These are phyloP conservation scores for Drosophila carrolli DNA, from an alignment of 1,140 invertebrate species.

Conservation along the genomic window DNA sequence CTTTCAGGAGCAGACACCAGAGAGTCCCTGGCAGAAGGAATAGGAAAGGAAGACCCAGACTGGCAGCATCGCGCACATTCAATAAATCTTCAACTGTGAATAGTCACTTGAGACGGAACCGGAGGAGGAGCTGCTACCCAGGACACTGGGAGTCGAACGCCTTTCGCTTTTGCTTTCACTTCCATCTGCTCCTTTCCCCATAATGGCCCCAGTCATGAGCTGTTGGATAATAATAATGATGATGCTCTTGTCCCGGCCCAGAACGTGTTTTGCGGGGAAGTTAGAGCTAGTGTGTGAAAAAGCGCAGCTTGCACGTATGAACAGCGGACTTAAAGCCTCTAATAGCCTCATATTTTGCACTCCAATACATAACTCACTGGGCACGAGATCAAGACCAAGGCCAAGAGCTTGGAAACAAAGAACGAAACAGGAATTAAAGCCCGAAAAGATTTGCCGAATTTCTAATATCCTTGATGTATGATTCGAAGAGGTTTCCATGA, in stretches of 20 bases:
- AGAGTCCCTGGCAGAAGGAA: conserved; percentile 11
- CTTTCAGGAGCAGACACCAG: conserved; percentile 55
- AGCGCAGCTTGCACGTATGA: conserved; percentile 75
- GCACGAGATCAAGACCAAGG: conserved; percentile 40
- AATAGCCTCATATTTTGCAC: conserved; percentile 70
- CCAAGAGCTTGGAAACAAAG: conserved; percentile 37
- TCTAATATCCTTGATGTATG: background rate
- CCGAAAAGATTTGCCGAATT: background rate
- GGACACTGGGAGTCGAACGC: conserved; percentile 41
- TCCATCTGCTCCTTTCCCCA: conserved; percentile 39
- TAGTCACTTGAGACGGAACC: conserved; percentile 73
- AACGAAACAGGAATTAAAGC: conserved; percentile 18
- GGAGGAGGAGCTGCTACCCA: conserved; percentile 15
- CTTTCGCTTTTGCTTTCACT: conserved; percentile 76
- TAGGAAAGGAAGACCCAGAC: conserved; percentile 20
- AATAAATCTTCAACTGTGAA: conserved; percentile 78
- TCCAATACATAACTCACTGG: conserved; percentile 59
- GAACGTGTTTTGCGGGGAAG: conserved; percentile 11
- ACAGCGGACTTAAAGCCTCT: conserved; percentile 52
- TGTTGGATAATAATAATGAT: conserved; percentile 58
- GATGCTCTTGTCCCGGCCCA: conserved; percentile 27
- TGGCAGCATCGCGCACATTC: conserved; percentile 68
- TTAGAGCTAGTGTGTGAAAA: conserved; percentile 63
- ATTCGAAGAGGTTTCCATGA: background rate
- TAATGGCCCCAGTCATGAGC: conserved; percentile 73